Evolutionary conservation across 2,797 vertebrate species (phyloP), one percentile per base, ranked within the genome.

Genomic region (Danio tinwini): DNA sequence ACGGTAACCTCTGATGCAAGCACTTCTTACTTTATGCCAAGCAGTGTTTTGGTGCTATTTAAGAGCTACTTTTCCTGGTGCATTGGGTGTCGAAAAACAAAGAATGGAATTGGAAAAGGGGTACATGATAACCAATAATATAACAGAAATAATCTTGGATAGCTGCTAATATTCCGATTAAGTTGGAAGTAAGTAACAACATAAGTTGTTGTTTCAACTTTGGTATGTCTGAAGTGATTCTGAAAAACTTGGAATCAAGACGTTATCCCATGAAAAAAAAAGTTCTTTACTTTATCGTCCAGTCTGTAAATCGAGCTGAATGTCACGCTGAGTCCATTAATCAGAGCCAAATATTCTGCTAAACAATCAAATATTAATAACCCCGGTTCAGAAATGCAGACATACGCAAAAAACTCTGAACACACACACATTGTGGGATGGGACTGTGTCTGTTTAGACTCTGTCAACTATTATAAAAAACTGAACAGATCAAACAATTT

Each of bases 281-380:
- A 62, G n/a, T n/a, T 42, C 17, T 69, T 37, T 45, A 61, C 42
- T 49, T 58, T 69, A 58, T 59, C 11, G 5, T 59, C 11, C 53
- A 37, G 53, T 39, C 29, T 61, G 55, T 78, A 69, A 68, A 78
- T 59, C 17, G 19, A 76, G 52, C 64, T 14, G 19, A 67, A 77
- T 45, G 5, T 40, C 61, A 65, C 16, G n/a, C 65, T 29, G 56
- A 62, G 45, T 71, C 19, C 67, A 78, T 56, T 7, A 2, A 29
- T 55, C 39, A 53, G 58, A 78, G 58, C 67, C 76, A 78, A 61
- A 4, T 5, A n/a, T 61, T 50, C 45, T 59, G 76, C 37, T 21
- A 61, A 61, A 70, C 17, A 53, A 78, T 78, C 78, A 81, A 78
- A 78, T 49, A 71, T 62, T 59, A 74, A 78, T 73, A 50, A 82